These are phyloP conservation scores for Trachymyrmex cornetzi DNA, from an alignment of 1,140 invertebrate genomes.

Conservation along the genomic window DNA sequence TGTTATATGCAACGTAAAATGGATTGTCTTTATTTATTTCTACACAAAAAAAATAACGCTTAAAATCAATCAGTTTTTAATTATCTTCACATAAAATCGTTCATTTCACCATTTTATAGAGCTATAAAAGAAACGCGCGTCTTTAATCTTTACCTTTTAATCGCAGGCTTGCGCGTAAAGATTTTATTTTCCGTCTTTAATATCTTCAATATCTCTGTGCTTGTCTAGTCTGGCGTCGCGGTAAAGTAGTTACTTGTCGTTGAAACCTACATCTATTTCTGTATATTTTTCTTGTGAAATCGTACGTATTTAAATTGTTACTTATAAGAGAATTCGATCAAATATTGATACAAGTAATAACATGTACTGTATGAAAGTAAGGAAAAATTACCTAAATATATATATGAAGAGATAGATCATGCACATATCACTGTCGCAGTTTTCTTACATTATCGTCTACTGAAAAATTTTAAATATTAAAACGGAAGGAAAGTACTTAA, in stretches of 20 bases:
- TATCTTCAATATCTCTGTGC: constrained; percentile 15
- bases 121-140: constrained; percentile 3
- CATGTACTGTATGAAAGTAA: not conserved
- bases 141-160: constrained; percentile 37
- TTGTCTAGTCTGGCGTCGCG: not conserved
- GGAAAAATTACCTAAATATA: not conserved
- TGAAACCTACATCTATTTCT: not conserved
- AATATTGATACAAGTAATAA: constrained; percentile 20
- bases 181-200: constrained; percentile 22
- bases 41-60: not conserved
- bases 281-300: not conserved
- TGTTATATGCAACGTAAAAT: not conserved
- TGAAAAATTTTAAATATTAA: not conserved
- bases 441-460: not conserved
- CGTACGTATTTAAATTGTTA: not conserved
- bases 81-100: constrained; percentile 20
- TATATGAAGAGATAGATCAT: not conserved
- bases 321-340: constrained; percentile 13
- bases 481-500: not conserved
- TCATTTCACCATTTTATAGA: not conserved
- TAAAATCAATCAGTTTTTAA: constrained; percentile 11
- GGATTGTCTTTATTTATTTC: constrained; percentile 11
- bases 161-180: constrained; percentile 14
- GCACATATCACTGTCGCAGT: not conserved
- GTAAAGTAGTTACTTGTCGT: not conserved